Evolutionary conservation across 2,113 vertebrate species (phyloP).

Genomic region (Tursiops truncatus): DNA sequence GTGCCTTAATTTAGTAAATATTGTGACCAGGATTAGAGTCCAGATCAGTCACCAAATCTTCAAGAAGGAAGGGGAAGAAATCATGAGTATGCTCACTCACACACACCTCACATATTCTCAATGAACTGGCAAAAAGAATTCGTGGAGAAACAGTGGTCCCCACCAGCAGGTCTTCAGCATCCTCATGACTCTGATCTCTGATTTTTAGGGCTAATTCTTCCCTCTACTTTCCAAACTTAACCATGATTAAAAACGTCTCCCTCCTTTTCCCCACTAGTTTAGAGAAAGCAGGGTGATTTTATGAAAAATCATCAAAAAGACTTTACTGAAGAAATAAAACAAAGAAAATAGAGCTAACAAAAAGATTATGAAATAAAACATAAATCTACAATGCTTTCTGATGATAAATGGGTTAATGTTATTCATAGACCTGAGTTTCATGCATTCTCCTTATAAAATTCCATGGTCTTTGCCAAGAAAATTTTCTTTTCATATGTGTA

Average conservation of each 20-base stretch:
- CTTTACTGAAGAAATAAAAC: neutral
- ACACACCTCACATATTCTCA: neutral
- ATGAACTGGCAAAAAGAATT: neutral
- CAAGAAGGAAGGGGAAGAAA: neutral
- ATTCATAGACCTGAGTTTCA: neutral
- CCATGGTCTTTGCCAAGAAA: neutral
- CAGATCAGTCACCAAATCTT: neutral
- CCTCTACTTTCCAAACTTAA: neutral
- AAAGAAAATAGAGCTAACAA: neutral
- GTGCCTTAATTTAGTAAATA: neutral
- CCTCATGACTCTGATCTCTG: neutral
- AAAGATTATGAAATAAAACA: neutral
- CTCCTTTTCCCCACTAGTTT: neutral
- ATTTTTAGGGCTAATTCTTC: neutral
- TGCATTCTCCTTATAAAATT: neutral
- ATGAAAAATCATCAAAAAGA: neutral
- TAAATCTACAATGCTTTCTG: neutral
- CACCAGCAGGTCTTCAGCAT: no score
- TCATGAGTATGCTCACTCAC: accelerated
- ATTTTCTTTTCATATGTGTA: neutral
- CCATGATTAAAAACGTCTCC: neutral
- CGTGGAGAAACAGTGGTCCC: neutral
- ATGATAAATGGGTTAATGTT: neutral
- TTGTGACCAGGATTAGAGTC: neutral
- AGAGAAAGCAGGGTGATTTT: neutral